Percentiles rank a stretch among this genome's conserved stretches.
These are phyloP conservation scores for Pantherophis guttatus DNA, from an alignment of 2,113 vertebrate species.

Conservation along the genomic window DNA sequence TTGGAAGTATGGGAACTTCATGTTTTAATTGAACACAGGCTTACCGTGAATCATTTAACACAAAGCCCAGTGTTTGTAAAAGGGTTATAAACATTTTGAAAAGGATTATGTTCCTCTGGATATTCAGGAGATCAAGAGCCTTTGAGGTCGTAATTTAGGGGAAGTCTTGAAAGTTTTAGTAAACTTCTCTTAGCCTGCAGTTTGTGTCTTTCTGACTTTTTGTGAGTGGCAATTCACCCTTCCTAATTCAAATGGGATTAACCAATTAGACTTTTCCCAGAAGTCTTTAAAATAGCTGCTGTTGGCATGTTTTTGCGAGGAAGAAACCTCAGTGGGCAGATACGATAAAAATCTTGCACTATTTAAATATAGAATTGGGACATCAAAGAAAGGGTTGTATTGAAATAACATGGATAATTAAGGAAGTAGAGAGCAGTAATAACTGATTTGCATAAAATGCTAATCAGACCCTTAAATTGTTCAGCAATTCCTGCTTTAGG, in stretches of 20 bases:
- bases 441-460: conserved; percentile 98
- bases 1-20: conserved; percentile 16
- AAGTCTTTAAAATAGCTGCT: conserved; percentile 89
- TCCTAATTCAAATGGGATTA: conserved; percentile 86
- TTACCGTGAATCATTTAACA: conserved; percentile 69
- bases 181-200: conserved; percentile 73
- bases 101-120: conserved; percentile 65
- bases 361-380: conserved; percentile 99
- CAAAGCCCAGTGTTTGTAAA: conserved; percentile 52
- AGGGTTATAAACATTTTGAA: conserved; percentile 53
- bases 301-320: conserved; percentile 95
- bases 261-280: conserved; percentile 91
- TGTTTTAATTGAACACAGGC: conserved; percentile 66
- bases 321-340: conserved; percentile 91
- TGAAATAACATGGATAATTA: conserved; percentile 99
- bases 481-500: conserved; percentile 79
- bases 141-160: conserved; percentile 69
- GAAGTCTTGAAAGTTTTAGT: conserved; percentile 74
- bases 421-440: conserved; percentile 96
- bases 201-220: conserved; percentile 76
- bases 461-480: conserved; percentile 96
- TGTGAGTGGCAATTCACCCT: conserved; percentile 73
- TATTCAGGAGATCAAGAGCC: conserved; percentile 67
- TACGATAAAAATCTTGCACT: conserved; percentile 91
- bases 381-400: conserved; percentile 95